Percentiles rank a stretch among this genome's conserved stretches.
These are phyloP conservation scores for Rhagonycha lutea DNA, from an alignment of 2,888 invertebrate species.

Conservation along the genomic window DNA sequence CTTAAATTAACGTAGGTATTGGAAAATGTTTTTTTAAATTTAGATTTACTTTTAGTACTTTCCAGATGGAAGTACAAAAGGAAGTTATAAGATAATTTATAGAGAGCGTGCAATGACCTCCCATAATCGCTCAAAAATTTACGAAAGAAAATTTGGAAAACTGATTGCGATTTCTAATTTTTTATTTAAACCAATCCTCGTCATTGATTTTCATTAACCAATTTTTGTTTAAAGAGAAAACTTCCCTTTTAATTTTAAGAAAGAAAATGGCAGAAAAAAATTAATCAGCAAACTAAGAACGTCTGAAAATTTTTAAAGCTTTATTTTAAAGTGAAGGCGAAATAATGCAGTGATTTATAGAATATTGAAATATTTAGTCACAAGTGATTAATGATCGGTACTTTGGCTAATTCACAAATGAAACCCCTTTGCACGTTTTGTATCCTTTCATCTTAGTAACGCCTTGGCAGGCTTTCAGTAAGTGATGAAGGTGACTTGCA, in stretches of 20 bases:
- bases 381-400: conserved; percentile 43
- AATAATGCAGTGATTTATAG: conserved; percentile 7
- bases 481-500: conserved; percentile 37
- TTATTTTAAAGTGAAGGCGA: neutral
- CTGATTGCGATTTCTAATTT: too few relatives aligned
- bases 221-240: neutral
- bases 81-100: too few relatives aligned
- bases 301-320: neutral
- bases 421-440: conserved; percentile 44
- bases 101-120: too few relatives aligned
- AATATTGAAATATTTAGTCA: conserved; percentile 30
- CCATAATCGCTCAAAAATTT: too few relatives aligned
- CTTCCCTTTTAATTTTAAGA: neutral
- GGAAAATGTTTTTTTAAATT: too few relatives aligned
- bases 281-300: neutral
- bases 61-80: too few relatives aligned
- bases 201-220: too few relatives aligned
- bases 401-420: conserved; percentile 40
- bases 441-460: conserved; percentile 29
- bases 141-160: too few relatives aligned
- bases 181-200: too few relatives aligned
- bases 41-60: too few relatives aligned
- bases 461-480: conserved; percentile 24
- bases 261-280: neutral
- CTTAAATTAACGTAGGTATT: too few relatives aligned